Percentiles rank a stretch among this genome's conserved stretches.
Evolutionary conservation across 2,113 vertebrate species (phyloP).

Genomic region (Dendrocopos noguchii): DNA sequence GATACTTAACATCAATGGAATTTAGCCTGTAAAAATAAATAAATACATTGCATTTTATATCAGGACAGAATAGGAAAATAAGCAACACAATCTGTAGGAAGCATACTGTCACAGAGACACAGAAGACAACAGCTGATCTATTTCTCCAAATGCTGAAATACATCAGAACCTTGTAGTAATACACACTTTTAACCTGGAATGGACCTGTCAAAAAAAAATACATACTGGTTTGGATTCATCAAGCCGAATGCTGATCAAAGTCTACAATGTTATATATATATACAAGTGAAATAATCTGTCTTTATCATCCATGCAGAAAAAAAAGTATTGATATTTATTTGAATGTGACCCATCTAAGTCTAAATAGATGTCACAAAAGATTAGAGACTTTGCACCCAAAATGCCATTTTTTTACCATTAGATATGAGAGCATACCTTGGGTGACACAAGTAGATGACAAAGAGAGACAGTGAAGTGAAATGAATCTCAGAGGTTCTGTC

Average conservation of each 20-base stretch:
- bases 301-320: background rate
- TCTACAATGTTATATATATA: background rate
- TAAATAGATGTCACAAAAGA: background rate
- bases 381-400: background rate
- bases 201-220: background rate
- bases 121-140: background rate
- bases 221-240: background rate
- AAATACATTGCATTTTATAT: background rate
- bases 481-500: background rate
- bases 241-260: background rate
- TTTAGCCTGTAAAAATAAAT: constrained; percentile 81
- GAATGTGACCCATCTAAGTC: background rate
- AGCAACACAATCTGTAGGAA: background rate
- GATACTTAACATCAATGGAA: constrained; percentile 96
- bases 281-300: background rate
- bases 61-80: background rate
- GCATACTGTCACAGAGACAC: background rate
- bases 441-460: background rate
- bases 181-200: background rate
- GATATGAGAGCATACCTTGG: background rate
- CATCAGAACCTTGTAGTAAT: background rate
- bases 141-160: background rate
- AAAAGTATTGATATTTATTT: background rate
- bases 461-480: background rate
- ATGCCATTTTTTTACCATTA: background rate